Evolutionary conservation across 2,888 invertebrate species (phyloP), one percentile per base, ranked within the genome.

Genomic region (Cosmia trapezina): DNA sequence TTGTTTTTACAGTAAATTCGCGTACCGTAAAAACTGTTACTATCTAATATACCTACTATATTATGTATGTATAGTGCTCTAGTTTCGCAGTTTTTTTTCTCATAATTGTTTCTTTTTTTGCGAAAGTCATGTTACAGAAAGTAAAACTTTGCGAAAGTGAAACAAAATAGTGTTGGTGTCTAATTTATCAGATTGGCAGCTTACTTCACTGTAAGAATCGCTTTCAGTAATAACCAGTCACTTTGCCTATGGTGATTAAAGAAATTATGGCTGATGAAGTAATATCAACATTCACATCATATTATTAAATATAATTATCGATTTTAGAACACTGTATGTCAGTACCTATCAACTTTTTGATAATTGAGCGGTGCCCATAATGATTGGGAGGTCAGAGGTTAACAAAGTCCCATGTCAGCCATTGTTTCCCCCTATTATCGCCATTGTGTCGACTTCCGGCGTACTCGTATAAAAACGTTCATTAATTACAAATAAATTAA

Each of bases 391-490:
- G 90, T 89, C 90, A 90, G 73, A 88, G 87, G 85, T 87, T 81
- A 80, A 87, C 84, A 78, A 85, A 84, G 89, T 88, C 87, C 87
- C 84, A 68, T 86, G 86, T 82, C 84, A 85, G 86, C 87, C 87
- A 86, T 88, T 89, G 88, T 87, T 83, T 86, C 81, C 80, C 83
- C 72, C 78, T 41, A 43, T 70, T 61, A 6, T 77, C 75, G 64
- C 85, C 85, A 87, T 90, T 89, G 91, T 89, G 59, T 85, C 74
- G 71, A 85, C 88, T 91, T 92, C 91, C 91, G 87, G 87, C 72
- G 76, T 28, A 60, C 61, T 69, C 62, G 81, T 76, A 81, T 83
- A 78, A 81, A 76, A 84, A 68, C 60, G 81, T 76, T 77, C 83
- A 87, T 88, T 89, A 88, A 87, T 89, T 89, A 86, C 66, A 60